These are phyloP conservation scores for Muscicapa adusta DNA, from an alignment of 2,113 vertebrate genomes.

Conservation along the genomic window DNA sequence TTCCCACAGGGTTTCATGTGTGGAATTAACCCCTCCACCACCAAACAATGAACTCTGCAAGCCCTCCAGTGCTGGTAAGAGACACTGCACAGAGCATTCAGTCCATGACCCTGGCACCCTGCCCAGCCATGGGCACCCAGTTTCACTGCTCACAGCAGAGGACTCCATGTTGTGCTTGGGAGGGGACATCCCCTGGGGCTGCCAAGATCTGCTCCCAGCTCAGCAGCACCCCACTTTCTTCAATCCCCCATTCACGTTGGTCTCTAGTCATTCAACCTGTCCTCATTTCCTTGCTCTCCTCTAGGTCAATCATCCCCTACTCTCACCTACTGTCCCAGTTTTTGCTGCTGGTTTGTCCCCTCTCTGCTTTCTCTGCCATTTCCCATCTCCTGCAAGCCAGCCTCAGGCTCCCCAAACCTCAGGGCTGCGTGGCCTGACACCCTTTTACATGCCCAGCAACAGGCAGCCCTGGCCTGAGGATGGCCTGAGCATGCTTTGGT, in stretches of 20 bases:
- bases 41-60: not conserved
- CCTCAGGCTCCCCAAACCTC: not conserved
- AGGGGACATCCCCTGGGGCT: not conserved
- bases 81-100: fast-evolving
- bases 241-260: not conserved
- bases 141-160: not conserved
- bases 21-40: constrained; percentile 19
- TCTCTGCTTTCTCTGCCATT: not conserved
- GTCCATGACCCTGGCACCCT: not conserved
- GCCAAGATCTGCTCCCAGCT: not conserved
- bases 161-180: not conserved
- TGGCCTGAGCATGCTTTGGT: fast-evolving
- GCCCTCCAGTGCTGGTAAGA: fast-evolving
- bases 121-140: not conserved
- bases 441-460: not conserved
- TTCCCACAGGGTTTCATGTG: not conserved
- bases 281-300: not conserved
- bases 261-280: not conserved
- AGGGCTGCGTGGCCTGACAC: not conserved
- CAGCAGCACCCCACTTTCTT: not conserved
- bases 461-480: not conserved
- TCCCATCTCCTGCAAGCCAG: not conserved
- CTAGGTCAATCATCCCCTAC: not conserved
- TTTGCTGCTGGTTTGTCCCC: not conserved
- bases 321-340: not conserved